A percentile compares a stretch with the other conserved stretches of the same genome.
phyloP scores from a whole-genome alignment of 2,888 invertebrate species.

The Julus scanicus region DNA sequence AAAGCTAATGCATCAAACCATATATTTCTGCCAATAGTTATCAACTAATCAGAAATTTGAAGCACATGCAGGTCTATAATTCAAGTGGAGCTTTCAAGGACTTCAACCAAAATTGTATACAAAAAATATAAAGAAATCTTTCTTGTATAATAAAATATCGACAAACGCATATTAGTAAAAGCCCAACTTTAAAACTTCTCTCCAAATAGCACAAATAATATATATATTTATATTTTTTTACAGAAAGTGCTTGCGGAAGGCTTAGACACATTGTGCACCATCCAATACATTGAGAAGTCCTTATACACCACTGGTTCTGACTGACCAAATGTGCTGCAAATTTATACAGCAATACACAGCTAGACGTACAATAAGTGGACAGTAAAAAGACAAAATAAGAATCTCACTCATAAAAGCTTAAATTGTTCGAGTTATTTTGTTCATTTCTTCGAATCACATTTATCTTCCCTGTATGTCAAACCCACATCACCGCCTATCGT shows the following conservation, averaged over 20 bases:
- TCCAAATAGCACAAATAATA: constrained; percentile 19
- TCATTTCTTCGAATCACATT: constrained; percentile 30
- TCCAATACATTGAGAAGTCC: background rate
- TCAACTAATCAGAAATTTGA: background rate
- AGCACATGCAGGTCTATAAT: background rate
- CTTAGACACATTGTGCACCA: background rate
- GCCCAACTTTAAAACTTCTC: constrained; percentile 17
- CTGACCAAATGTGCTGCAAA: constrained; percentile 14
- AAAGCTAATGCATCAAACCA: background rate
- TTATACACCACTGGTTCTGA: background rate
- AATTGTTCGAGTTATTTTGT: constrained; percentile 14
- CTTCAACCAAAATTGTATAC: constrained; percentile 5
- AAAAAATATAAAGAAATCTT: constrained; percentile 41
- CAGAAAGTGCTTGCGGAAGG: constrained; percentile 13
- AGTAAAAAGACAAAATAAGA: constrained; percentile 10
- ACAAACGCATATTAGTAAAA: constrained; percentile 37
- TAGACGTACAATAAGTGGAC: background rate
- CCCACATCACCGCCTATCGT: background rate
- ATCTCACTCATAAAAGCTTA: background rate
- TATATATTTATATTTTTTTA: constrained; percentile 9
- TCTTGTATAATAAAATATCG: constrained; percentile 10
- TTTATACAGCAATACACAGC: constrained; percentile 7
- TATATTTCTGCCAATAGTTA: background rate
- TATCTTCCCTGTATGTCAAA: constrained; percentile 30
- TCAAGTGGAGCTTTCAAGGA: background rate